Evolutionary conservation across 2,888 invertebrate genomes (phyloP), one percentile per base, ranked within the genome.

Genomic region (Embidobia sp.): DNA sequence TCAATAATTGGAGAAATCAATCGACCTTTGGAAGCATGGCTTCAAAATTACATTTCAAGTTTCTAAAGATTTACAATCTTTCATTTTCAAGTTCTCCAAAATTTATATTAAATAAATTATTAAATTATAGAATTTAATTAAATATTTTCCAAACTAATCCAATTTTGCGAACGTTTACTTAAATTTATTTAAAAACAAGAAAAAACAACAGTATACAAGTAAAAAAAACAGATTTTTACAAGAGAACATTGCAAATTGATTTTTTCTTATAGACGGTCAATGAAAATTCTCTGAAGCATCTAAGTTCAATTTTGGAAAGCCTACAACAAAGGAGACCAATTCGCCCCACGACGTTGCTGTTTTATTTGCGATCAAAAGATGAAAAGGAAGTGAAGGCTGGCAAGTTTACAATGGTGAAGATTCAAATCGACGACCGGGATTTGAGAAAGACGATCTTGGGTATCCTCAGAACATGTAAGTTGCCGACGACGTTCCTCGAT

Each of bases 401-500:
- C 79, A 91, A 92, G 76, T 95, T 96, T 81, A 94, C 93, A 82
- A 88, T 94, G 76, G 94, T 97, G 0, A 93, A 94, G 84, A 94
- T 97, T 70, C 91, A 93, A 55, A 88, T 97, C 75, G 93, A 92
- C 69, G 93, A 94, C 29, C 91, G 90, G 75, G 93, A 94, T 90
- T 90, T 96, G 46, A 92, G 94, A 69, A 93, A 94, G 82, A 93
- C 94, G 4, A 93, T 97, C 31, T 91, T 94, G 5, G 94, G 93
- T 35, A 93, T 98, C 78, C 90, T 98, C 73, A 93, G 93, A 86
- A 93, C 95, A 22, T 97, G 97, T 90, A 93, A 95, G 87, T 92
- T 98, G 76, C 93, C 97, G 3, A 96, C 97, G n/a, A 94, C 94
- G 37, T 96, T 96, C 90, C 92, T 97, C 3, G 96, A 96, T 87